These are phyloP conservation scores for Apodemus sylvaticus DNA, from an alignment of 2,113 vertebrate species.

Conservation along the genomic window DNA sequence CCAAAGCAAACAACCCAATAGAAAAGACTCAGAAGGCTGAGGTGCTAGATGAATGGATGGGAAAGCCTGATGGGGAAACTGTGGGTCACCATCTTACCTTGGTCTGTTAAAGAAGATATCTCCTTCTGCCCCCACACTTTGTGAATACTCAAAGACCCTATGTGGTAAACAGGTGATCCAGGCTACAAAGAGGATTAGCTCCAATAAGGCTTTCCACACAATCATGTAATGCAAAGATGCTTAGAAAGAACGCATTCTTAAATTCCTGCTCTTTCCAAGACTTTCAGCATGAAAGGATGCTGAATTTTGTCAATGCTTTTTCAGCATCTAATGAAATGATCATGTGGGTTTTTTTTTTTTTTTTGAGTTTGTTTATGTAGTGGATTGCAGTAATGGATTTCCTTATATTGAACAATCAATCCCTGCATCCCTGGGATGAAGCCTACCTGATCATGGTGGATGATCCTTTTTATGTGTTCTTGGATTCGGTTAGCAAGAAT, in stretches of 20 bases:
- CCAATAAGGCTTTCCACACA: neutral
- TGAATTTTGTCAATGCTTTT: no score
- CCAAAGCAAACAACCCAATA: neutral
- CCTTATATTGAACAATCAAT: no score
- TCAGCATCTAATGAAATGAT: no score
- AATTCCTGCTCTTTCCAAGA: no score
- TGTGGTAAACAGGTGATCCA: neutral
- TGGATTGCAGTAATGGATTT: no score
- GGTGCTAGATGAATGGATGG: neutral
- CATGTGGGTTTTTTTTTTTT: no score
- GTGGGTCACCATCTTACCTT: neutral
- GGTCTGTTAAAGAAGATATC: neutral
- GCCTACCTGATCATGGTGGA: no score
- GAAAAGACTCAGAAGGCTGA: neutral
- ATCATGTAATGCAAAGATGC: slow-evolving; percentile 8
- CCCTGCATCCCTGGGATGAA: no score
- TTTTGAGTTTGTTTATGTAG: no score
- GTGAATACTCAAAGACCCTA: neutral
- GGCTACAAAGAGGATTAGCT: slow-evolving; percentile 37
- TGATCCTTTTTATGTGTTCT: no score
- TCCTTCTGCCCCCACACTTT: neutral
- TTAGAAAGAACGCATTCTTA: slow-evolving; percentile 64
- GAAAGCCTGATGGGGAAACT: neutral
- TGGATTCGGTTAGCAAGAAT: no score
- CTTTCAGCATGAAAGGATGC: no score